These are phyloP conservation scores for Platysternon megacephalum DNA, from an alignment of 2,113 vertebrate species.

Conservation along the genomic window DNA sequence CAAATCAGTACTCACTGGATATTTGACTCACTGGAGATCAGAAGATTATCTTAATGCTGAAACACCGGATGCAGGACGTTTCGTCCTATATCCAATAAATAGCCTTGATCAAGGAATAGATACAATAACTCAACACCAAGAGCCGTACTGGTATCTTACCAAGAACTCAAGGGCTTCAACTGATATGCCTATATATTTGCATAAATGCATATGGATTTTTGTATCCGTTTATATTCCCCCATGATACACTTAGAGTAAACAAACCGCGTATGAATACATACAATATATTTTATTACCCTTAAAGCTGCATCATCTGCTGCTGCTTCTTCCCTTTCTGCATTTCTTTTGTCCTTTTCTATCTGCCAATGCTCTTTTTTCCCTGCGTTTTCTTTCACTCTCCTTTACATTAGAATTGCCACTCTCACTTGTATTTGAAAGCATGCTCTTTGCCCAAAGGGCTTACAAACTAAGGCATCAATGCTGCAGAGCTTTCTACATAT, in stretches of 20 bases:
- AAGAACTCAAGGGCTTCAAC: background rate
- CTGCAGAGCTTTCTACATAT: background rate
- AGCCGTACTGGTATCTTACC: background rate
- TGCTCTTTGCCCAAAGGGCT: background rate
- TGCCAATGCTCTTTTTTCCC: background rate
- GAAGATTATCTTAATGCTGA: background rate
- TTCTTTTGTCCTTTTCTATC: background rate
- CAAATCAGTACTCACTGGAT: background rate
- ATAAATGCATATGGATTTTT: background rate
- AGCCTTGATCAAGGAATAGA: background rate
- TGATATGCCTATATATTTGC: rapidly evolving
- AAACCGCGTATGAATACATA: background rate
- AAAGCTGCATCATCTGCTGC: background rate
- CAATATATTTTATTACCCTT: background rate
- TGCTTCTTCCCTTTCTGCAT: background rate
- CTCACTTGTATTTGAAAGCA: background rate
- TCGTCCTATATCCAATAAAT: background rate
- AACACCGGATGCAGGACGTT: background rate
- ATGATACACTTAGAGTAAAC: background rate
- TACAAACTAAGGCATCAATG: background rate
- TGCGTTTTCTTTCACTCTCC: background rate
- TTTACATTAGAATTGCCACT: background rate
- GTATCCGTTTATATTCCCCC: background rate
- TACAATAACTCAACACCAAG: background rate
- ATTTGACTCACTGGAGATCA: background rate